Percentiles rank a stretch among this genome's conserved stretches.
Evolutionary conservation across 2,113 vertebrate species (phyloP).

Genomic region (Hippocampus zosterae): DNA sequence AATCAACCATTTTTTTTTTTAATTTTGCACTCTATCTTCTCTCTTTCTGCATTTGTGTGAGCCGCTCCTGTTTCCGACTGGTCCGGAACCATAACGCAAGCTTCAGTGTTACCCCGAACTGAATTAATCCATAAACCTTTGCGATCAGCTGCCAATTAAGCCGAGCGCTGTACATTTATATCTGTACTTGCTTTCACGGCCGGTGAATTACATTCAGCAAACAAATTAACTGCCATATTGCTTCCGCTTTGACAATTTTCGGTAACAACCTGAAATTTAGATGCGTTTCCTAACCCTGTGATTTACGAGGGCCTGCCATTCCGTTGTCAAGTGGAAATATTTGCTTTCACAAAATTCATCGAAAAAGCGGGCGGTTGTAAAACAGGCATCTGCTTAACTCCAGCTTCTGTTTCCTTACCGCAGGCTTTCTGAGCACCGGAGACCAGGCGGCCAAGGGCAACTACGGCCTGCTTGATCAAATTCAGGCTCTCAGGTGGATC

Average conservation of each 20-base stretch:
- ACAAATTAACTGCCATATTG: not conserved
- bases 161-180: not conserved
- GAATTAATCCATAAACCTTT: no score
- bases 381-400: constrained; percentile 13
- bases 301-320: not conserved
- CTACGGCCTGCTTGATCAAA: constrained; percentile 95
- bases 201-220: not conserved
- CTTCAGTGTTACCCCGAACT: no score
- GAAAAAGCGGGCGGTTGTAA: not conserved
- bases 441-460: constrained; percentile 97
- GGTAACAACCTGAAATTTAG: not conserved
- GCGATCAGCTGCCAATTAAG: not conserved
- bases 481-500: constrained; percentile 93
- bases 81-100: no score
- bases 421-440: constrained; percentile 94
- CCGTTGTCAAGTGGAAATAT: not conserved
- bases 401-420: constrained; percentile 35
- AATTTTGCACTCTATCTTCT: no score
- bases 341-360: not conserved
- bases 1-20: no score
- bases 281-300: not conserved
- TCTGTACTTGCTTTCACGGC: not conserved
- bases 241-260: not conserved
- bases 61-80: no score
- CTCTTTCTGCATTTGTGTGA: no score